A percentile compares a stretch with the other conserved stretches of the same genome.
Conservation (phyloP, 2,888 invertebrate species). For the Megaustenia siamemsis region DNA sequence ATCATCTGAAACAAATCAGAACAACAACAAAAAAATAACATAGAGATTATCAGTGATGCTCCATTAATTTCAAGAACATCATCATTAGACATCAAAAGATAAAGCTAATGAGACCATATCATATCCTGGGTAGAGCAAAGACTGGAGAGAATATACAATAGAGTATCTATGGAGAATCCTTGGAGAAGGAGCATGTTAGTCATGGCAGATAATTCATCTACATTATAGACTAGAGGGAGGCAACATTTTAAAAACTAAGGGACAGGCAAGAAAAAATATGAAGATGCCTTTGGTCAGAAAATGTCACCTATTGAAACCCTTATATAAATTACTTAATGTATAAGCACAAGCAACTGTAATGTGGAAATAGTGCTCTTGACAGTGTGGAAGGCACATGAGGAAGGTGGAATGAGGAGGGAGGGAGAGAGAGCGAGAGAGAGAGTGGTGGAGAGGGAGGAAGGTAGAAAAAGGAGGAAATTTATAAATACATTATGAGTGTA, state of each 20-base stretch:
- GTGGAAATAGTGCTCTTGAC: too few relatives aligned
- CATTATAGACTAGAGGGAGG: neutral
- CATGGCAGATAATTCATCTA: neutral
- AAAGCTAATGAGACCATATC: neutral
- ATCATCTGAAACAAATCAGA: slow-evolving; percentile 35
- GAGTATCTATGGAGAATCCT: neutral
- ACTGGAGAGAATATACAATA: neutral
- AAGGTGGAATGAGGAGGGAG: too few relatives aligned
- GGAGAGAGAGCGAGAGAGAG: too few relatives aligned
- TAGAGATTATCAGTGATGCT: too few relatives aligned
- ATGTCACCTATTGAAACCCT: too few relatives aligned
- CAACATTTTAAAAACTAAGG: neutral
- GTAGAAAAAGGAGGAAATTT: too few relatives aligned
- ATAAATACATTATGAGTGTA: neutral
- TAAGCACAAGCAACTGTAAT: too few relatives aligned
- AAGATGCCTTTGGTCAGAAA: neutral
- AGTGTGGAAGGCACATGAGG: too few relatives aligned
- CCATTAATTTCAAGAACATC: too few relatives aligned
- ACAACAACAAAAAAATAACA: neutral
- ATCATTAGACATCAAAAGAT: neutral
- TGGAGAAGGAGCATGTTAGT: neutral
- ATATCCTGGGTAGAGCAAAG: neutral
- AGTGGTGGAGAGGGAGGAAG: too few relatives aligned
- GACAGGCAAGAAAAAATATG: neutral
- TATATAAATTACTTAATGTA: too few relatives aligned